Evolutionary conservation across 2,797 vertebrate species (phyloP).

Genomic region (Decapterus maruadsi): DNA sequence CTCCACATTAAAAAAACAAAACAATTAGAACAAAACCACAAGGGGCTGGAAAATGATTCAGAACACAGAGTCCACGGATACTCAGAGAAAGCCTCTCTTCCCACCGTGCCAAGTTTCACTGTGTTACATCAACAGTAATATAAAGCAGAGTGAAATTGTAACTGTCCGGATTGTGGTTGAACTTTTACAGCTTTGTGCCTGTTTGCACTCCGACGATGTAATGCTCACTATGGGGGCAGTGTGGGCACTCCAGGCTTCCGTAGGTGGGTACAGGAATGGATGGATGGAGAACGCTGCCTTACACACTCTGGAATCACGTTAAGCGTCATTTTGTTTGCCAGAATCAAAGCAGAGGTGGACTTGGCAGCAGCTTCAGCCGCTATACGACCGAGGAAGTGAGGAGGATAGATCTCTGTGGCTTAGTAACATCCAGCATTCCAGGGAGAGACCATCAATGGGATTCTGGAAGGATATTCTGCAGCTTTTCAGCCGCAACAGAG

Average conservation of each 20-base stretch:
- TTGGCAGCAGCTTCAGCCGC: conserved; percentile 63
- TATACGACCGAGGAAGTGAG: conserved; percentile 52
- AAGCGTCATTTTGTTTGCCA: conserved; percentile 63
- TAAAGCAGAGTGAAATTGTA: conserved; percentile 60
- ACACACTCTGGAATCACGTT: conserved; percentile 74
- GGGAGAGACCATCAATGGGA: conserved; percentile 62
- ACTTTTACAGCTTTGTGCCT: conserved; percentile 66
- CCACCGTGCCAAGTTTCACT: conserved; percentile 41
- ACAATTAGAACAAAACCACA: neutral
- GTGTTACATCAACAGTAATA: conserved; percentile 69
- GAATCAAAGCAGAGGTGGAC: conserved; percentile 76
- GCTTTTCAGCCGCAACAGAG: conserved; percentile 44
- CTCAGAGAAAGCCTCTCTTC: conserved; percentile 15
- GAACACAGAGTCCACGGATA: neutral
- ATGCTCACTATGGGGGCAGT: conserved; percentile 49
- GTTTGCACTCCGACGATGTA: conserved; percentile 63
- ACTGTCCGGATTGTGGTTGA: conserved; percentile 66
- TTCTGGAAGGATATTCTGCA: conserved; percentile 59
- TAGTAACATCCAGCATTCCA: conserved; percentile 54
- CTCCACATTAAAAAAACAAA: conserved; percentile 1
- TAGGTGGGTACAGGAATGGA: conserved; percentile 55
- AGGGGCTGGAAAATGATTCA: neutral
- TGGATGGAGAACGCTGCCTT: conserved; percentile 52
- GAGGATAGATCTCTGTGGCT: conserved; percentile 60
- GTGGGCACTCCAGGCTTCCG: conserved; percentile 58